Percentiles rank a stretch among this genome's conserved stretches.
Conservation (phyloP, 2,888 invertebrate genomes). For the Ernsta delagoae region DNA sequence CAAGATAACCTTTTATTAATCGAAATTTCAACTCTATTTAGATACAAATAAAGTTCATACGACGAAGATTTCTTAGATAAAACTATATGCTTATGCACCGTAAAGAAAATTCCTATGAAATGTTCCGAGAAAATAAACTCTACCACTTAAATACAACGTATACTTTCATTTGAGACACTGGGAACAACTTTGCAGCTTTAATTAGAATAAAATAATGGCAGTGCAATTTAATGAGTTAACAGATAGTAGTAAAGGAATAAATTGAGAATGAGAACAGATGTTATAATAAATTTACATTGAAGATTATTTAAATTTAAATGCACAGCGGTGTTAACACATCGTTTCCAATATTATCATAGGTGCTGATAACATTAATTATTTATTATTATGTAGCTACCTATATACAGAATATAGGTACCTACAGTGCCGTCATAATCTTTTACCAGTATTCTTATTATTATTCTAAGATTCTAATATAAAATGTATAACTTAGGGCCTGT, state of each 20-base stretch:
- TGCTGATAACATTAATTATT: too few species aligned
- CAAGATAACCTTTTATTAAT: constrained; percentile 1
- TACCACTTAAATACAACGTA: constrained; percentile 28
- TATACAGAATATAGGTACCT: too few species aligned
- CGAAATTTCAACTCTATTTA: neutral
- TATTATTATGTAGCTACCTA: too few species aligned
- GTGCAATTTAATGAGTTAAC: constrained; percentile 24
- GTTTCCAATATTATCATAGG: too few species aligned
- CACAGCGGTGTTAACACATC: too few species aligned
- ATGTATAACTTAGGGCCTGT: too few species aligned
- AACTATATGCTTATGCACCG: constrained; percentile 40
- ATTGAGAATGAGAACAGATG: constrained; percentile 27
- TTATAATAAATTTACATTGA: neutral
- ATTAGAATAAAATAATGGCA: constrained; percentile 32
- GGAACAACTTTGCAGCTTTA: constrained; percentile 5
- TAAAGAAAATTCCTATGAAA: constrained; percentile 43
- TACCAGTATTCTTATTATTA: too few species aligned
- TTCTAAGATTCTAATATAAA: too few species aligned
- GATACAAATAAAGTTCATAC: neutral
- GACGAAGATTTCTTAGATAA: neutral
- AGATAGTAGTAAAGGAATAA: constrained; percentile 36
- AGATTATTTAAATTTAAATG: neutral
- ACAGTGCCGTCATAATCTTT: too few species aligned
- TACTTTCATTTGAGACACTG: constrained; percentile 27
- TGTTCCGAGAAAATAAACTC: constrained; percentile 16